phyloP scores from a whole-genome alignment of 64 coral and sea anemone species.

The Dendronephthya gigantea region DNA sequence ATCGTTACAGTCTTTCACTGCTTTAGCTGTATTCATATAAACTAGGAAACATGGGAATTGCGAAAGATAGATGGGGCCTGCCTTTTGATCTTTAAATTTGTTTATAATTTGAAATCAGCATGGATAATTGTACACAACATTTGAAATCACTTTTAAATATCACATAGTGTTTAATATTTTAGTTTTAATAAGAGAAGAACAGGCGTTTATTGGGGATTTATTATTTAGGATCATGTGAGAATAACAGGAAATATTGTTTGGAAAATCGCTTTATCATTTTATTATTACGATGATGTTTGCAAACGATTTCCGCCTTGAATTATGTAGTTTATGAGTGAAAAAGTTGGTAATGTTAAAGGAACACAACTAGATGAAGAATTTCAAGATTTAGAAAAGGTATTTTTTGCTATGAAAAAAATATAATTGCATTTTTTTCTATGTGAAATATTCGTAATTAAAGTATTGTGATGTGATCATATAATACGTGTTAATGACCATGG shows the following conservation, averaged over 20 bases:
- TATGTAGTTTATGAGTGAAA: conserved; percentile 85
- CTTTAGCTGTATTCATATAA: neutral
- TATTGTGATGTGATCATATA: no score
- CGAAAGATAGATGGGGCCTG: neutral
- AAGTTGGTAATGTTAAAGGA: conserved; percentile 86
- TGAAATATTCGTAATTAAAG: neutral
- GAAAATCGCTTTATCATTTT: neutral
- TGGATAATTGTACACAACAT: neutral
- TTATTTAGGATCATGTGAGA: no score
- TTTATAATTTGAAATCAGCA: neutral
- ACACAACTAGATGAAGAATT: conserved; percentile 84
- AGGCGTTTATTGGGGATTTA: neutral
- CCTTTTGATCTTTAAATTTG: neutral
- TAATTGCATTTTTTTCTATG: neutral
- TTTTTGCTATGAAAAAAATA: neutral
- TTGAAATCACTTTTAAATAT: no score
- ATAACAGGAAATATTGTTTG: neutral
- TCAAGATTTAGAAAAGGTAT: conserved; percentile 88
- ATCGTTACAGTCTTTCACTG: neutral
- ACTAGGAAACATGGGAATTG: neutral
- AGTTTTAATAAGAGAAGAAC: neutral
- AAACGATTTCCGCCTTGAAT: neutral
- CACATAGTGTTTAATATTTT: no score
- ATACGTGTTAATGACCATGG: no score
- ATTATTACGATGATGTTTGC: neutral